Base-by-base conservation (phyloP, 2,888 invertebrate genomes). In the Elaeidobius kamerunicus region DNA sequence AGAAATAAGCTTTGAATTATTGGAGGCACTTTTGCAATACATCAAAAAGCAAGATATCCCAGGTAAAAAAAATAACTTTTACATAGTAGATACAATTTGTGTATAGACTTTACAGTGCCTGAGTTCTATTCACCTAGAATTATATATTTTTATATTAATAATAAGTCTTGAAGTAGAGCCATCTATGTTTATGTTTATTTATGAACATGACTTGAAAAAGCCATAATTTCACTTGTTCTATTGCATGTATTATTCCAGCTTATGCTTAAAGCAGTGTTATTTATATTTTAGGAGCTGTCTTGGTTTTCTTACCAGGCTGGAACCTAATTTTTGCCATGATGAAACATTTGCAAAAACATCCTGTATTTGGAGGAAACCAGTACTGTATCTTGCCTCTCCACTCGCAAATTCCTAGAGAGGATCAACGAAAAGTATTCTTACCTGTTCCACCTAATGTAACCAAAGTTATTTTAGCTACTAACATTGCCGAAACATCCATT, bases 401-500 rank as follows among this genome's bases (percentile, higher is more conserved):
- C 73, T 97, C 97, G 1, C 97, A 97, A 74, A 83, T 99, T 60
- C 96, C 98, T 0, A 79, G 95, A 36, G 94, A 94, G 59, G 98
- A 98, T 68, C 98, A 99, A 73, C 84, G 88, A 57, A 84, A 82
- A 67, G 97, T 98, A 7, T 99, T 99, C 71, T 84, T 92, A 19
- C 83, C 88, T 0, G 91, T 93, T 0, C 88, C 92, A 0, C 75
- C 80, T 0, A 86, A 86, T 4, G 83, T 94, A 4, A 92, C 88
- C 2, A 97, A 97, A 58, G 88, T 98, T 20, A 98, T 99, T 65
- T 75, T 99, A 12, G 88, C 97, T 0, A 99, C 99, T 2, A 99
- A 99, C 72, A 97, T 99, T 67, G 98, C 98, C 0, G 99, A 99
- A 75, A 94, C 97, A 0, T 95, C 95, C 4, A 91, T 99, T 61